Base-by-base conservation (phyloP, 2,888 invertebrate genomes). In the Dolomedes plantarius region DNA sequence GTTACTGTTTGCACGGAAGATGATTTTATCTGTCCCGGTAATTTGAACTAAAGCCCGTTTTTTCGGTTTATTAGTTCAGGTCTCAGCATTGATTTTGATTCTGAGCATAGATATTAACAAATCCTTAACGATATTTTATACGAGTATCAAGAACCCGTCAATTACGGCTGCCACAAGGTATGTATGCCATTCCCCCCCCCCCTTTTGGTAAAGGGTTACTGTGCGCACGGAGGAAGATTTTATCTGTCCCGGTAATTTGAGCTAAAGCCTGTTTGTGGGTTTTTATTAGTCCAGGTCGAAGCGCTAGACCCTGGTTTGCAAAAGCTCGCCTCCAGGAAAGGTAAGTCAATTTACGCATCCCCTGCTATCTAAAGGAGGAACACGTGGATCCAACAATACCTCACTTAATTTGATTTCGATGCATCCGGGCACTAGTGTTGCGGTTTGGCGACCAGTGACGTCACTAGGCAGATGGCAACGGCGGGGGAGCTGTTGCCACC, bases 361-460 rank as follows among this genome's bases (percentile, higher is more conserved):
- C 46, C 27, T 29, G 7, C 7, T n/a, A 27, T 19, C 65, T 71
- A 71, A 85, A 85, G 77, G 32, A 19, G 77, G 56, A 85, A 72
- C 77, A 77, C 83, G 83, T 85, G 83, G 67, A 77, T 9, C 56
- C n/a, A 85, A 85, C 83, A 85, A 85, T 85, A 78, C 77, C 77
- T 77, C 77, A 85, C 83, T 85, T 85, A 85, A 85, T 85, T 85
- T 85, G 71, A 85, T 85, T 85, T 77, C 72, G 76, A 76, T 83
- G 56, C 56, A 64, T 76, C 82, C 64, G 39, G 82, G 75, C 62
- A 50, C 77, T 23, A 23, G 5, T 85, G 83, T 85, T 85, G 83
- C 62, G 83, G 83, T 85, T 83, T 83, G 31, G 41, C 50, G 16
- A 31, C 50, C 41, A 56, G 65, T 85, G 83, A 85, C 83, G 83